phyloP scores from a whole-genome alignment of 1,140 invertebrate genomes.

The Pogonomyrmex californicus region DNA sequence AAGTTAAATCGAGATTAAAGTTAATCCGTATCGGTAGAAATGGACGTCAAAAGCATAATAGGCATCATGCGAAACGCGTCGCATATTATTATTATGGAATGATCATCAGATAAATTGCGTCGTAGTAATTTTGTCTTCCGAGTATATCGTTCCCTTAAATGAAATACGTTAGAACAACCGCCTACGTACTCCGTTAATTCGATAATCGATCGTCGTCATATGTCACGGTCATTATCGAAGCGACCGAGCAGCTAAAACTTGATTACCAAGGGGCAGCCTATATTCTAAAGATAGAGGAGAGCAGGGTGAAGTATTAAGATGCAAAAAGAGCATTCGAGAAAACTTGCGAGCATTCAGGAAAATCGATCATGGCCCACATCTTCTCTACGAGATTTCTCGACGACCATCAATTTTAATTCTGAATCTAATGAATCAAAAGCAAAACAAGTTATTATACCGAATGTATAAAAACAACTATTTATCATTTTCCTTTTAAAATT shows the following conservation, averaged over 20 bases:
- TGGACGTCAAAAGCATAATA: neutral
- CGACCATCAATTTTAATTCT: neutral
- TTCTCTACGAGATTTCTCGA: conserved; percentile 29
- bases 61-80: too few species aligned
- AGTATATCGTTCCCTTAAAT: conserved; percentile 51
- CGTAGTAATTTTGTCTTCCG: conserved; percentile 18
- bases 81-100: neutral
- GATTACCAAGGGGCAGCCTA: conserved; percentile 39
- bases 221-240: conserved; percentile 61
- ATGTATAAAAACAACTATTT: neutral
- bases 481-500: conserved; percentile 7
- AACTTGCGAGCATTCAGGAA: conserved; percentile 14
- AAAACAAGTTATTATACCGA: neutral
- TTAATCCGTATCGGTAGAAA: too few species aligned
- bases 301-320: conserved; percentile 11
- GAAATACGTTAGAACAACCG: conserved; percentile 17
- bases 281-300: conserved; percentile 60
- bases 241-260: conserved; percentile 45
- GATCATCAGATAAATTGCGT: conserved; percentile 3
- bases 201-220: conserved; percentile 64
- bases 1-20: too few species aligned
- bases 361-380: neutral
- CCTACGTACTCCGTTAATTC: conserved; percentile 52
- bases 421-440: conserved; percentile 1
- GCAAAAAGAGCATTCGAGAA: conserved; percentile 31